Conservation (phyloP, 2,797 vertebrate species). For the Acrossocheilus fasciatus region DNA sequence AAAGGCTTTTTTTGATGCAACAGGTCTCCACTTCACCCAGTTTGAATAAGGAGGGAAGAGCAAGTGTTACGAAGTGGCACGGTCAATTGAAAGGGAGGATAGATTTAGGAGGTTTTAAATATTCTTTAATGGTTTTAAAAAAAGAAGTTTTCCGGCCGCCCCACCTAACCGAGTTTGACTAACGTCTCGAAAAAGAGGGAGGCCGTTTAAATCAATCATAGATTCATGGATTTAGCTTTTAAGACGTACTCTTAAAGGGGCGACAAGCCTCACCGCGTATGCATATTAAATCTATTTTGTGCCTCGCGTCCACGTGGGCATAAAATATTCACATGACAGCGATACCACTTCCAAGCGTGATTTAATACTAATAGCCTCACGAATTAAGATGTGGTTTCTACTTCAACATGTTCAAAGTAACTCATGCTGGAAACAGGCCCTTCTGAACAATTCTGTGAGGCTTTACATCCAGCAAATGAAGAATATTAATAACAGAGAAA, state of each 20-base stretch:
- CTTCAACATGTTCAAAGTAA: conserved; percentile 50
- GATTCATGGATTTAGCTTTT: conserved; percentile 40
- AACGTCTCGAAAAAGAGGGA: conserved; percentile 1
- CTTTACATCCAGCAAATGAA: conserved; percentile 43
- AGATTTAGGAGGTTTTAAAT: conserved; percentile 54
- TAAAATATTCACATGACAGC: conserved; percentile 52
- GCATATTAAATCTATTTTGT: conserved; percentile 41
- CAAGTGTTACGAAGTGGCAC: conserved; percentile 36
- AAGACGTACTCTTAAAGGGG: conserved; percentile 28
- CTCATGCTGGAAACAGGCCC: conserved; percentile 39
- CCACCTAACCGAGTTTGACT: conserved; percentile 11
- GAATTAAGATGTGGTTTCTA: conserved; percentile 46
- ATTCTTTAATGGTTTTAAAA: conserved; percentile 47
- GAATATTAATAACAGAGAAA: conserved; percentile 29
- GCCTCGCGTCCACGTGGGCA: conserved; percentile 9
- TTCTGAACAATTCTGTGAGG: background rate
- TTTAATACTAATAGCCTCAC: conserved; percentile 48
- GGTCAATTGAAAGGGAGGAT: conserved; percentile 47
- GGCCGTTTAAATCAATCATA: conserved; percentile 52
- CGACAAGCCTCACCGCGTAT: background rate
- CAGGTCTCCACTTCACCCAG: conserved; percentile 56
- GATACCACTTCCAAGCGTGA: conserved; percentile 45
- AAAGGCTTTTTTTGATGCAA: conserved; percentile 55
- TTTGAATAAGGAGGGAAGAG: conserved; percentile 31
- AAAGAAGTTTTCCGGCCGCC: conserved; percentile 11